Evolutionary conservation across 2,113 vertebrate genomes (phyloP), one percentile per base, ranked within the genome.

Genomic region (Gracilinanus agilis): DNA sequence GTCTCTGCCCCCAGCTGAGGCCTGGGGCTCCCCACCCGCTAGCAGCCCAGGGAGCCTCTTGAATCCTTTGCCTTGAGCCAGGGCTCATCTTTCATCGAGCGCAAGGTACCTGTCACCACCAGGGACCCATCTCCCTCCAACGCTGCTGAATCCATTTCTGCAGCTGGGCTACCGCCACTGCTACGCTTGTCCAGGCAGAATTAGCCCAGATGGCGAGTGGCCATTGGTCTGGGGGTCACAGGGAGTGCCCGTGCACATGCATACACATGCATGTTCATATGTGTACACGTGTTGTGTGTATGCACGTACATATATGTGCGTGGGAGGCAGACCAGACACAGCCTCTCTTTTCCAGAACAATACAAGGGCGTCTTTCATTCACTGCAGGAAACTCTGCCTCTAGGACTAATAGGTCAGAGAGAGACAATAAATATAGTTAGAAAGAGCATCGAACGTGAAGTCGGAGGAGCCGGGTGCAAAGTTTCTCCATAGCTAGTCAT

Each of bases 1-100:
- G 55, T 27, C 55, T 92, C 0, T 0, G 67, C 49, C 53, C 54
- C 56, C 90, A 92, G 21, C 54, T 92, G 23, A 91, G 94, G 90
- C 55, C 55, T 7, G 44, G n/a, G 0, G n/a, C n/a, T 83, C 67
- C n/a, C 67, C 67, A 40, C 21, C n/a, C 67, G n/a, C 67, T 6
- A 40, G 2, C 95, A 96, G 95, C 91, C 94, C 93, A 94, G 24
- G 25, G 53, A 90, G 83, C 91, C 91, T 94, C 92, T 96, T 96
- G 93, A 27, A 40, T 95, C 44, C 75, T 89, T 92, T 34, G 58
- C 56, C 67, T 2, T 91, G 92, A 29, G 89, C 90, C 29, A 40
- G 21, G 90, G 94, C 53, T 96, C 56, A 0, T 61, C 49, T 97
- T 96, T 94, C 95, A 91, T 55, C 89, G 11, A 90, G 55, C 10